phyloP scores from a whole-genome alignment of 2,888 invertebrate species.

The Aricia artaxerxes region DNA sequence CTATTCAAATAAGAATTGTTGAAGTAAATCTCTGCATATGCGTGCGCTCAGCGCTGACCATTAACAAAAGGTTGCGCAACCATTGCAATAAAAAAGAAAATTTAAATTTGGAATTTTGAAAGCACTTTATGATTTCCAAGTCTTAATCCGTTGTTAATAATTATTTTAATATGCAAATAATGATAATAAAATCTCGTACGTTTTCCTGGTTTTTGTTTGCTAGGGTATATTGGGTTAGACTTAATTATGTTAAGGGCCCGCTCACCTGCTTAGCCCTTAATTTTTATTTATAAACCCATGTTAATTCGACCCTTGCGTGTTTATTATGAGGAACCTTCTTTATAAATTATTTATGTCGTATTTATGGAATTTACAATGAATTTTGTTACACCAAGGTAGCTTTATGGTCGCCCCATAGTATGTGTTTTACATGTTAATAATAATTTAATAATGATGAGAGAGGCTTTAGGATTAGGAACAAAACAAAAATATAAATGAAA shows the following conservation, averaged over 20 bases:
- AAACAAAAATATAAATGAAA: background rate
- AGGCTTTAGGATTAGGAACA: background rate
- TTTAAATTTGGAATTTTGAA: slow-evolving; percentile 6
- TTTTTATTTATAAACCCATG: slow-evolving; percentile 62
- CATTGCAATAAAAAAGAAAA: slow-evolving; percentile 6
- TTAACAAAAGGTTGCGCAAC: background rate
- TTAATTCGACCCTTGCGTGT: slow-evolving; percentile 41
- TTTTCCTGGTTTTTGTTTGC: slow-evolving; percentile 65
- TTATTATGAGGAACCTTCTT: slow-evolving; percentile 41
- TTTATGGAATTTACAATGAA: slow-evolving; percentile 27
- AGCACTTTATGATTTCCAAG: slow-evolving; percentile 45
- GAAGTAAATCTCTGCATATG: too few species aligned
- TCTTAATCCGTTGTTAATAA: slow-evolving; percentile 62
- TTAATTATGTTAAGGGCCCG: slow-evolving; percentile 67
- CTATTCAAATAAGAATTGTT: too few species aligned
- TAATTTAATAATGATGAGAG: slow-evolving; percentile 10
- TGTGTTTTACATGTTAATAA: slow-evolving; percentile 22
- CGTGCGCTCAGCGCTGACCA: background rate
- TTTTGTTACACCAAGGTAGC: slow-evolving; percentile 11
- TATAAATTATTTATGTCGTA: slow-evolving; percentile 36
- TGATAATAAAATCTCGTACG: slow-evolving; percentile 76
- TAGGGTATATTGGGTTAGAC: slow-evolving; percentile 73
- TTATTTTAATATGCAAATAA: slow-evolving; percentile 81
- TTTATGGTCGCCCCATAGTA: slow-evolving; percentile 12
- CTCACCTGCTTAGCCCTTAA: slow-evolving; percentile 62